These are phyloP conservation scores for Anomalospiza imberbis DNA, from an alignment of 2,797 vertebrate genomes.

Conservation along the genomic window DNA sequence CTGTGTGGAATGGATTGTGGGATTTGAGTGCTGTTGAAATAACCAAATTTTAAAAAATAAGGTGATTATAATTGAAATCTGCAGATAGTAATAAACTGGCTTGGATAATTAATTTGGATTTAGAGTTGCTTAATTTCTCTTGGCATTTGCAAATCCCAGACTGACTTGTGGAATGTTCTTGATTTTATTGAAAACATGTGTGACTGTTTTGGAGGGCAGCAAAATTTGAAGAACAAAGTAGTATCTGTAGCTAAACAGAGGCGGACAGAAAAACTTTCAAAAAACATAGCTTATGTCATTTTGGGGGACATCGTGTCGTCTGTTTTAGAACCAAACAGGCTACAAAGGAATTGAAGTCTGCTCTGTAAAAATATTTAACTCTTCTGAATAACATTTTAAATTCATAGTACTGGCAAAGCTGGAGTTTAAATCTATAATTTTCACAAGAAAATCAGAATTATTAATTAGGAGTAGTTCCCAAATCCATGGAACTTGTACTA, in stretches of 20 bases:
- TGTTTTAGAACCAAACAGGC: not conserved
- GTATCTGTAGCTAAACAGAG: not conserved
- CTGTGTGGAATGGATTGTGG: not conserved
- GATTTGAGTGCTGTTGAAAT: not conserved
- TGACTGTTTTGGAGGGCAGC: not conserved
- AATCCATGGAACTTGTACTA: not conserved
- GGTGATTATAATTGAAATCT: not conserved
- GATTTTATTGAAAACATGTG: slow-evolving; percentile 43
- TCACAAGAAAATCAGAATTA: not conserved
- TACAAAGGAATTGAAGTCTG: not conserved
- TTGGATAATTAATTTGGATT: slow-evolving; percentile 11
- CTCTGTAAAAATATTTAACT: not conserved
- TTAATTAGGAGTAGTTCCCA: not conserved
- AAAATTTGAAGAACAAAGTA: not conserved
- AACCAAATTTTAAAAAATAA: not conserved
- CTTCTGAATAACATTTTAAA: not conserved
- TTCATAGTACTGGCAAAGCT: not conserved
- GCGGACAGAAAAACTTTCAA: not conserved
- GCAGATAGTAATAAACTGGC: not conserved
- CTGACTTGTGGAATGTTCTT: slow-evolving; percentile 11
- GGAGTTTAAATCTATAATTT: not conserved
- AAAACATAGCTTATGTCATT: not conserved
- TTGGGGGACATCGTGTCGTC: not conserved
- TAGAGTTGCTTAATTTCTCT: slow-evolving; percentile 32
- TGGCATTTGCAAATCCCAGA: slow-evolving; percentile 26